Base-by-base conservation (phyloP, 1,140 invertebrate species). In the Eueides isabella region DNA sequence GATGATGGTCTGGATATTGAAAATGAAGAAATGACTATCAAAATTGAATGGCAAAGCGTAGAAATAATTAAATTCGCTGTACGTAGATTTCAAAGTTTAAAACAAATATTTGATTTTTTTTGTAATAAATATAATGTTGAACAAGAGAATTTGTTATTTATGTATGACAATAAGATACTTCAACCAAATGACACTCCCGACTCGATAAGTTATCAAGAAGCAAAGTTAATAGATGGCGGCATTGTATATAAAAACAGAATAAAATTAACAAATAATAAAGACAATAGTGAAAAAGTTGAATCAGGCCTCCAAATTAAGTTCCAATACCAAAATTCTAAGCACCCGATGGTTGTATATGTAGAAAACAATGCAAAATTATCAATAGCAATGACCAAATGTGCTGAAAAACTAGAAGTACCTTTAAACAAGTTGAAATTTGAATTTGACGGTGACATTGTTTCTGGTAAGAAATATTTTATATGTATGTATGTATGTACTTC, bases 171-270 rank as follows among this genome's bases (percentile, higher is more conserved):
- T 73, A 81, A 61, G 16, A 90, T 90, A 61, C 55, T 92, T 6
- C 85, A 79, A 31, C 75, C 75, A 0, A 80, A 88, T 6, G 86
- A 92, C 66, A 87, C 87, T 5, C 90, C 90, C 0, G 86, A 89
- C 6, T 77, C 82, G 0, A 90, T 92, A 41, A 67, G 82, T 4
- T 92, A 92, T 62, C 90, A 74, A 41, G 87, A 91, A 19, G 82
- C 76, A 6, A 90, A 90, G 31, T 90, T 92, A 75, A 92, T 92
- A 16, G 89, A 91, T 4, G 89, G 90, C 1, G 90, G 90, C 23
- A 74, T 92, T 5, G 76, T 86, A 1, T 84, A 80, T 41, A 76
- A 81, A 14, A 78, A 67, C 70, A 61, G 85, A 30, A 62, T 31
- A 23, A 14, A 72, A 68, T 5, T 44, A 78, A 1, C 76, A 78